Percentiles rank a stretch among this genome's conserved stretches.
Conservation (phyloP, 2,888 invertebrate species). For the Myopa tessellatipennis region DNA sequence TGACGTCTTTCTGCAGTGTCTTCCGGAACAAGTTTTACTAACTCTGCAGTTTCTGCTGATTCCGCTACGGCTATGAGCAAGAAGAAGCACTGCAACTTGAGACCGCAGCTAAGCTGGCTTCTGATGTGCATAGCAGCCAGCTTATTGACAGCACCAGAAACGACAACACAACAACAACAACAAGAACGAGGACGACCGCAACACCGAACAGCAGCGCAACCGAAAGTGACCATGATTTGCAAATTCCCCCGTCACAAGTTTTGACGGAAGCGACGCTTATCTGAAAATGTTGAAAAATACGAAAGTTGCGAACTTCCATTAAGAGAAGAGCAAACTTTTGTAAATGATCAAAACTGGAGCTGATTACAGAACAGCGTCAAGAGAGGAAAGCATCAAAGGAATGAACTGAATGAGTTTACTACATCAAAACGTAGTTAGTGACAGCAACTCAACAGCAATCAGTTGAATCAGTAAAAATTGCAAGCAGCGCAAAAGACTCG, state of each 20-base stretch:
- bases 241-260: background rate
- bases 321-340: background rate
- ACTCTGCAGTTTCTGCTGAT: slow-evolving; percentile 6
- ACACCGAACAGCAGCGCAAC: background rate
- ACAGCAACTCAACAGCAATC: background rate
- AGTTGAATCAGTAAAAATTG: background rate
- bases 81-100: background rate
- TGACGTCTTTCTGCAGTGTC: background rate
- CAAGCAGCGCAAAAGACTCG: background rate
- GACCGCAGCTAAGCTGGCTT: slow-evolving; percentile 8
- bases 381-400: background rate
- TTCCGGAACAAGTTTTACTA: slow-evolving; percentile 9
- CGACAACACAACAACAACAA: background rate
- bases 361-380: background rate
- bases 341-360: background rate
- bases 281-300: background rate
- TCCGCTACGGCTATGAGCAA: background rate
- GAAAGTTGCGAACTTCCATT: slow-evolving; percentile 4
- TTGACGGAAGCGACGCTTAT: slow-evolving; percentile 11
- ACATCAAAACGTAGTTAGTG: slow-evolving; percentile 7
- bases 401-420: background rate
- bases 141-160: slow-evolving; percentile 2
- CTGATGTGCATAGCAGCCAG: background rate
- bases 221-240: background rate
- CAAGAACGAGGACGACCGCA: no score